A percentile compares a stretch with the other conserved stretches of the same genome.
phyloP scores from a whole-genome alignment of 2,797 vertebrate genomes.

The Paguma larvata region DNA sequence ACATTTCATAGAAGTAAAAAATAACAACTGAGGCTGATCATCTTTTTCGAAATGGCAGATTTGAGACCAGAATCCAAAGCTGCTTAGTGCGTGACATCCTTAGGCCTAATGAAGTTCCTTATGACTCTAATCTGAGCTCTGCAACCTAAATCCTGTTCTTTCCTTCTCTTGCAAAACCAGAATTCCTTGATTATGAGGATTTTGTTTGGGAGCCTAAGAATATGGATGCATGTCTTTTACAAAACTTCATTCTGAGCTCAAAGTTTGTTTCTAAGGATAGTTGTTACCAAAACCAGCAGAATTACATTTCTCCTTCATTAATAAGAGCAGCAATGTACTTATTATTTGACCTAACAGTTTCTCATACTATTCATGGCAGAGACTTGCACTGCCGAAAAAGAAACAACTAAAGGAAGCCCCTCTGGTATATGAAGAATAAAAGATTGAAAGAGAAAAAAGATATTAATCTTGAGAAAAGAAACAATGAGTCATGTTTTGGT shows the following conservation, averaged over 20 bases:
- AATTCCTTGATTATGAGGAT: background rate
- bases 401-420: background rate
- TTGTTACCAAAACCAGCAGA: background rate
- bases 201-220: background rate
- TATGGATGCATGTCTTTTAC: background rate
- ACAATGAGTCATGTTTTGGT: background rate
- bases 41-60: constrained; percentile 53
- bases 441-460: background rate
- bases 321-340: background rate
- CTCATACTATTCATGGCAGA: background rate
- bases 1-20: constrained; percentile 2
- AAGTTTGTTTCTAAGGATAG: background rate
- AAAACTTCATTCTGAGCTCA: background rate
- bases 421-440: background rate
- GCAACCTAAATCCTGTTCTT: background rate
- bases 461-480: background rate
- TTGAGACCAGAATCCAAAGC: background rate
- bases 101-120: background rate
- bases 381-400: background rate
- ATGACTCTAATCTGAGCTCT: background rate
- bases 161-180: background rate
- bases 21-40: background rate
- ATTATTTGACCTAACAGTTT: background rate
- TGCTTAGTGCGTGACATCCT: background rate
- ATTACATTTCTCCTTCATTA: background rate